phyloP scores from a whole-genome alignment of 2,113 vertebrate species.

The Greenwoodochromis staneri region DNA sequence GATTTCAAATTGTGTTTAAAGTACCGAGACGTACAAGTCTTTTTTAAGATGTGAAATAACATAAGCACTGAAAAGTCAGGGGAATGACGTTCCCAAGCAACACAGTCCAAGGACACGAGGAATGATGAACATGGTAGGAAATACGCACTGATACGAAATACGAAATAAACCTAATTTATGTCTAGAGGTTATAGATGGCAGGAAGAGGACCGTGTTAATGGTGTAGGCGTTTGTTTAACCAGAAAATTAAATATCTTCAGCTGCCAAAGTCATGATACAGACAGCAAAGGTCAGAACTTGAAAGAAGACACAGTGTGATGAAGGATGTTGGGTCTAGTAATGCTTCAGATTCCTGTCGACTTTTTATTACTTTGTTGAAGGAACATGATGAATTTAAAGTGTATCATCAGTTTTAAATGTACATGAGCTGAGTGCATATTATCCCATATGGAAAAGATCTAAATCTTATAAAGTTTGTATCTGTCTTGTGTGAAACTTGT shows the following conservation, averaged over 20 bases:
- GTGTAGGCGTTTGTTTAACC: background rate
- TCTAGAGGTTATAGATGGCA: background rate
- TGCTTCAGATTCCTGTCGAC: background rate
- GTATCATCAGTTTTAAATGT: background rate
- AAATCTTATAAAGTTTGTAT: background rate
- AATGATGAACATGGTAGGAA: background rate
- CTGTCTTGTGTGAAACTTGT: background rate
- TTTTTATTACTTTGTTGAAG: background rate
- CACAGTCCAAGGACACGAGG: background rate
- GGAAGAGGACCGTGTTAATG: background rate
- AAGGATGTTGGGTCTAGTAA: background rate
- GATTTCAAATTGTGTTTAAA: background rate
- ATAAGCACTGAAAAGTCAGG: background rate
- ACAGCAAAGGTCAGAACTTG: background rate
- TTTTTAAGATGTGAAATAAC: background rate
- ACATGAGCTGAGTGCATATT: background rate
- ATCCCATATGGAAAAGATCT: background rate
- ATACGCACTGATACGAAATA: background rate
- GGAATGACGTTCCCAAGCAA: background rate
- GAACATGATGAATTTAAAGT: background rate
- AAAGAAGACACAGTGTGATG: background rate
- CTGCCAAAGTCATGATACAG: background rate
- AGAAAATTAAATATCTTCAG: background rate
- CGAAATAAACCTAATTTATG: background rate
- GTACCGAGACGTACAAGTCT: background rate